Evolutionary conservation across 2,888 invertebrate genomes (phyloP).

Genomic region (Conchocele bisecta): DNA sequence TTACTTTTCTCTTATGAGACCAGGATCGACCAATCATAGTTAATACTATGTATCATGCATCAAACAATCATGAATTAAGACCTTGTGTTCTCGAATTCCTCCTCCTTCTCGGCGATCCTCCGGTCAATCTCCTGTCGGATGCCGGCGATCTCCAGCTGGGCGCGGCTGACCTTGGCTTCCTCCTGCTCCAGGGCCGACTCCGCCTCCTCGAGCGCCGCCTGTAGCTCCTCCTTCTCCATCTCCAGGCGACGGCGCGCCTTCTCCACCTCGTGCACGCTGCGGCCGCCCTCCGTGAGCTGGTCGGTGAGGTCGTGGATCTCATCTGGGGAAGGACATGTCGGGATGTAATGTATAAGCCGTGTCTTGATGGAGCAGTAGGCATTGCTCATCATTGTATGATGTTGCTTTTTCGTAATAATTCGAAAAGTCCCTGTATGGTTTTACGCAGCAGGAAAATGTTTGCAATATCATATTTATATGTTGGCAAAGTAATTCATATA

Average conservation of each 20-base stretch:
- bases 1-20: too few species aligned
- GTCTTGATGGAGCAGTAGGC: neutral
- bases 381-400: neutral
- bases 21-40: too few species aligned
- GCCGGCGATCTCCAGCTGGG: constrained; percentile 98
- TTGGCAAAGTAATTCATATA: too few species aligned
- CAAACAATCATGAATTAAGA: too few species aligned
- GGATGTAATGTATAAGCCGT: neutral
- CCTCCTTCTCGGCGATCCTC: constrained; percentile 99
- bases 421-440: neutral
- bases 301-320: constrained; percentile 99
- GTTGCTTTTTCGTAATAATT: neutral
- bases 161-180: constrained; percentile 95
- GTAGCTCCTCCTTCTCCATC: constrained; percentile 99
- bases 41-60: too few species aligned
- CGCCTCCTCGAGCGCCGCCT: constrained; percentile 99
- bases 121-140: constrained; percentile 99
- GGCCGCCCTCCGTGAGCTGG: constrained; percentile 99
- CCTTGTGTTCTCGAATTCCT: constrained; percentile 99
- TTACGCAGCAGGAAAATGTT: too few species aligned
- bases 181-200: constrained; percentile 99
- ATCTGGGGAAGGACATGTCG: constrained; percentile 84
- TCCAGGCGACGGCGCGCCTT: constrained; percentile 99
- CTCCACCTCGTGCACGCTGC: constrained; percentile 99
- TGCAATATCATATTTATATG: too few species aligned